phyloP scores from a whole-genome alignment of 2,888 invertebrate genomes.

The Microplitis manilae region DNA sequence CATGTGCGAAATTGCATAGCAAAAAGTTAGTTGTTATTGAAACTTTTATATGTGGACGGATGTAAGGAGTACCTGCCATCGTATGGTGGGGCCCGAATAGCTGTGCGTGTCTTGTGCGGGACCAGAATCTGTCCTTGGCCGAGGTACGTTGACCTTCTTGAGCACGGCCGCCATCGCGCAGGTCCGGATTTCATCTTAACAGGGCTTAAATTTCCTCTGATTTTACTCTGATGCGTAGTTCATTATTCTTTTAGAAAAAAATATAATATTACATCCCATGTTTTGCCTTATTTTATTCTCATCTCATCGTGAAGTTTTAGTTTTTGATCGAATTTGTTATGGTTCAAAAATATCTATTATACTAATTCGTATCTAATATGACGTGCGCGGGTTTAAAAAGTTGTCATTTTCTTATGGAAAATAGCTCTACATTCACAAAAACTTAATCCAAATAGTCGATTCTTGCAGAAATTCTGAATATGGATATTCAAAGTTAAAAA shows the following conservation, averaged over 20 bases:
- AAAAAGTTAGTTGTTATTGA: not conserved
- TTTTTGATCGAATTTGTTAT: too few species aligned
- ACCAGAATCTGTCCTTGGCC: constrained; percentile 71
- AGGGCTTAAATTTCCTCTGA: constrained; percentile 58
- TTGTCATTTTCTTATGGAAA: too few species aligned
- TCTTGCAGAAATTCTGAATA: too few species aligned
- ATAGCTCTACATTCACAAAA: too few species aligned
- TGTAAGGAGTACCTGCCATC: constrained; percentile 50
- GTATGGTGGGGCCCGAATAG: constrained; percentile 45
- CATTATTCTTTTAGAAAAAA: not conserved
- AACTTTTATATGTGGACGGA: constrained; percentile 15
- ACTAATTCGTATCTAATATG: too few species aligned
- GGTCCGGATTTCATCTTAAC: constrained; percentile 53
- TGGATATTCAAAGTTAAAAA: too few species aligned
- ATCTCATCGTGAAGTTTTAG: too few species aligned
- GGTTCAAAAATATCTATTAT: too few species aligned
- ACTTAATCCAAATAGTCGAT: too few species aligned
- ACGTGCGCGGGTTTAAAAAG: too few species aligned
- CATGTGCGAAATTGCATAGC: not conserved
- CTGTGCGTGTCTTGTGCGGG: constrained; percentile 51
- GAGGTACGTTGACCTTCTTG: constrained; percentile 69
- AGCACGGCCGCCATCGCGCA: constrained; percentile 57
- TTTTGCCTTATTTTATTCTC: too few species aligned
- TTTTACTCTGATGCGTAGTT: constrained; percentile 29
- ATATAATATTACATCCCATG: not conserved